A percentile compares a stretch with the other conserved stretches of the same genome.
phyloP scores from a whole-genome alignment of 2,113 vertebrate species.

The Dipodomys stephensi region DNA sequence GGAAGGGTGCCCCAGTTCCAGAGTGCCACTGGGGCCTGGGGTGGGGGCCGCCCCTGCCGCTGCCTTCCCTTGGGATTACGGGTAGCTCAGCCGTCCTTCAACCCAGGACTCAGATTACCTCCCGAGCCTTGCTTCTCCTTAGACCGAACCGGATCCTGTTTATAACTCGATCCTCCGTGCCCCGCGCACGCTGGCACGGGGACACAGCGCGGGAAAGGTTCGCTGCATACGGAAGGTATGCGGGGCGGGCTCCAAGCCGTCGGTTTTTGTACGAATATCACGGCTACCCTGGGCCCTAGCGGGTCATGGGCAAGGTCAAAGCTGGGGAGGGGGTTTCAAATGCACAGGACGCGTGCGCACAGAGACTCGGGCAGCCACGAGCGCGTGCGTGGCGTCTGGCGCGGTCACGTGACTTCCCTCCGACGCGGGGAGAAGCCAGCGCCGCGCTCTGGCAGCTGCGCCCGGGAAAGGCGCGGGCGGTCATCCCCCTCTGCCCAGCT shows the following conservation, averaged over 20 bases:
- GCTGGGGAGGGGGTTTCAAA: background rate
- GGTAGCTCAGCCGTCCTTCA: fast-evolving
- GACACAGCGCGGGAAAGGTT: background rate
- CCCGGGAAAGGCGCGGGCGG: background rate
- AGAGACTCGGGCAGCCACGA: background rate
- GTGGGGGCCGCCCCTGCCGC: background rate
- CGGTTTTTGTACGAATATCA: background rate
- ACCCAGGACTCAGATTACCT: background rate
- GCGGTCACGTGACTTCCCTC: conserved; percentile 12
- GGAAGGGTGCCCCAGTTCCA: too few relatives aligned
- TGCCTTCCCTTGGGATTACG: background rate
- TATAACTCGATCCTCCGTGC: background rate
- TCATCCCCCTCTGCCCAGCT: background rate
- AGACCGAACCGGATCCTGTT: background rate
- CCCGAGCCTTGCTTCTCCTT: too few relatives aligned
- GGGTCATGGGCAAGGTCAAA: background rate
- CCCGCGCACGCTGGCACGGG: background rate
- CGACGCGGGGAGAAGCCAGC: background rate
- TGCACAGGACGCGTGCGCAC: background rate
- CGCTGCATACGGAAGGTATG: background rate
- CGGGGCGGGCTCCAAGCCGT: background rate
- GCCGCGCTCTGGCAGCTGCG: background rate
- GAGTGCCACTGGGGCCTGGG: too few relatives aligned
- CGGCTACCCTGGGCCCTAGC: background rate
- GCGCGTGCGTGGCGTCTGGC: background rate